These are phyloP conservation scores for Aplodontia rufa DNA, from an alignment of 2,113 vertebrate species.

Conservation along the genomic window DNA sequence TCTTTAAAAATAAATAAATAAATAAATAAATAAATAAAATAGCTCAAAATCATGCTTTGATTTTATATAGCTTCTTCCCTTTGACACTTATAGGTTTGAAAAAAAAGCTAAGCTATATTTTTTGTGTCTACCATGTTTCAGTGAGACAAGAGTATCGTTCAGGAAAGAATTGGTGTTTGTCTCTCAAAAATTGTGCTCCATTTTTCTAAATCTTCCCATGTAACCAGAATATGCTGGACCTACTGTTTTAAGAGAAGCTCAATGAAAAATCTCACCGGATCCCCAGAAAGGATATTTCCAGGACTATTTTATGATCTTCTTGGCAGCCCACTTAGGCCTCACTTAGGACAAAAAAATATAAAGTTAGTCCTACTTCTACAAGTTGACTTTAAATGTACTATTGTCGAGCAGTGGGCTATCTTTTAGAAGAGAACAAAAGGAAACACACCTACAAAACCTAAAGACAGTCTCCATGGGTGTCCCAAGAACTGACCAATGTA, in stretches of 20 bases:
- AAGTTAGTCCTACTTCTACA: constrained; percentile 12
- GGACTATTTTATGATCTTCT: constrained; percentile 4
- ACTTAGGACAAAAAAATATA: constrained; percentile 44
- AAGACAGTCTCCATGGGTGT: background rate
- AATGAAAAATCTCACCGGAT: constrained; percentile 2
- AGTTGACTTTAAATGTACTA: constrained; percentile 9
- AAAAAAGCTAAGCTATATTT: background rate
- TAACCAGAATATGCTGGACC: background rate
- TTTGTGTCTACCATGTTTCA: background rate
- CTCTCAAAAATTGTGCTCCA: background rate
- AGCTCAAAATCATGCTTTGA: background rate
- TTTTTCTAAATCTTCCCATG: background rate
- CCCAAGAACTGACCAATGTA: background rate
- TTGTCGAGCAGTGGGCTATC: constrained; percentile 5
- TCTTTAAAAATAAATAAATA: too few relatives aligned
- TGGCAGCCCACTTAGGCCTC: background rate
- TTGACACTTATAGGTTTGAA: background rate
- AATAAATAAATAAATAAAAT: too few relatives aligned
- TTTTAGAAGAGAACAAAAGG: constrained; percentile 13
- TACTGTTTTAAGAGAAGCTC: background rate
- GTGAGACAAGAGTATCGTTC: background rate
- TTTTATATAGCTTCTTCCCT: background rate
- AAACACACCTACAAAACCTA: background rate
- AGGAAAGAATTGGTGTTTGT: background rate
- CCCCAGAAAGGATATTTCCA: background rate